phyloP scores from a whole-genome alignment of 2,797 vertebrate species.

The Poeciliopsis infans region DNA sequence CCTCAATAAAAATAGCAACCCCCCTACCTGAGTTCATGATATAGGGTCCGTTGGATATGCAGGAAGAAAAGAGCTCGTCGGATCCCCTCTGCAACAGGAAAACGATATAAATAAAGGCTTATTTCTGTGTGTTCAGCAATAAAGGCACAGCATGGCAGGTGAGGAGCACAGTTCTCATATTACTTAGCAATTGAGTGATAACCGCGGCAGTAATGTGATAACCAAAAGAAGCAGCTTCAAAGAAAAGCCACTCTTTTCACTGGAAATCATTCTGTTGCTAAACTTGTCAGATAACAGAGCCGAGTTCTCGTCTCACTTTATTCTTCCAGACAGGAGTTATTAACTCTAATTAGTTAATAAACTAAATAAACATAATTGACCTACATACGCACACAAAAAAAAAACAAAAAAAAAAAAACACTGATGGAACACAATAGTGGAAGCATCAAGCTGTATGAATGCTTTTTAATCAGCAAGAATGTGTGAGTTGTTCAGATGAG shows the following conservation, averaged over 20 bases:
- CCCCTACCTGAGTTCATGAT: conserved; percentile 91
- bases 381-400: background rate
- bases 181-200: conserved; percentile 68
- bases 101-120: conserved; percentile 64
- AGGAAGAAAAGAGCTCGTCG: conserved; percentile 98
- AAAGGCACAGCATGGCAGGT: conserved; percentile 67
- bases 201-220: conserved; percentile 73
- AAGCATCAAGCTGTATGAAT: background rate
- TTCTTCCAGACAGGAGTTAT: background rate
- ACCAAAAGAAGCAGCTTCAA: conserved; percentile 50
- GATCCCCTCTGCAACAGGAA: conserved; percentile 92
- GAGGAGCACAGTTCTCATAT: conserved; percentile 67
- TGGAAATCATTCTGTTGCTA: conserved; percentile 34
- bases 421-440: background rate
- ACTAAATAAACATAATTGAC: background rate
- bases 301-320: conserved; percentile 2
- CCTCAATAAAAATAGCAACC: conserved; percentile 63
- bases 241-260: conserved; percentile 39
- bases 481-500: background rate
- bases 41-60: conserved; percentile 98
- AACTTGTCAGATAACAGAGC: conserved; percentile 22
- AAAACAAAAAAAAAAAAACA: background rate
- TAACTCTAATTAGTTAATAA: background rate
- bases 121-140: conserved; percentile 59
- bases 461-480: background rate